Base-by-base conservation (phyloP, 2,797 vertebrate genomes). In the Anas capensis region DNA sequence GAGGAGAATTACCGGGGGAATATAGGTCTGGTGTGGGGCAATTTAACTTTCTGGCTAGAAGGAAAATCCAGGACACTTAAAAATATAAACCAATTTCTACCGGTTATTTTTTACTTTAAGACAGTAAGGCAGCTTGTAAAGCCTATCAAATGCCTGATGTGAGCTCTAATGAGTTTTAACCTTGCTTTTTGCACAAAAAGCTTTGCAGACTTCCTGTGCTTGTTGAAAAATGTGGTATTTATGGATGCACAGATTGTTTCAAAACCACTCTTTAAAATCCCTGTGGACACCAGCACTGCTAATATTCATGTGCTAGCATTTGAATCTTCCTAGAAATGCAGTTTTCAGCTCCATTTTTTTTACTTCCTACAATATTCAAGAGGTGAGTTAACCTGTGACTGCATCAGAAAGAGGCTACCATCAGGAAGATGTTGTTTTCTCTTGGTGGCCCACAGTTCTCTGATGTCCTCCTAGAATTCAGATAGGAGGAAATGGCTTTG, bases 141-240 rank as follows among this genome's bases (percentile, higher is more conserved):
- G 71, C 68, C 86, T 90, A 95, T 95, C 93, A 88, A 78, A 93
- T 93, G 93, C 92, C 93, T 65, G 62, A 97, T 84, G 88, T 92
- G 94, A 92, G 83, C 94, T 70, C 69, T 97, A 95, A 97, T 93
- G 95, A 96, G 77, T 95, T 96, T 90, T 92, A 92, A 90, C 91
- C 68, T 95, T 79, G 93, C 77, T 90, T 96, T 94, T 93, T 96
- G 82, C 85, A 71, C 93, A 96, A 92, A 97, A 95, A 93, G 89
- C 95, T 93, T 91, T 88, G 77, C 75, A 69, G 90, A 56, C 91
- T 97, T 97, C 92, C 93, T 95, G 94, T 65, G 81, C 86, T 96
- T 40, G 15, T 44, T 85, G 88, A 77, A 92, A 95, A 94, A 88
- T 92, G 87, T 86, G 95, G 53, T 85, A 71, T 96, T 95, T 96